Base-by-base conservation (phyloP, 2,113 vertebrate species). In the Seriola dumerili region DNA sequence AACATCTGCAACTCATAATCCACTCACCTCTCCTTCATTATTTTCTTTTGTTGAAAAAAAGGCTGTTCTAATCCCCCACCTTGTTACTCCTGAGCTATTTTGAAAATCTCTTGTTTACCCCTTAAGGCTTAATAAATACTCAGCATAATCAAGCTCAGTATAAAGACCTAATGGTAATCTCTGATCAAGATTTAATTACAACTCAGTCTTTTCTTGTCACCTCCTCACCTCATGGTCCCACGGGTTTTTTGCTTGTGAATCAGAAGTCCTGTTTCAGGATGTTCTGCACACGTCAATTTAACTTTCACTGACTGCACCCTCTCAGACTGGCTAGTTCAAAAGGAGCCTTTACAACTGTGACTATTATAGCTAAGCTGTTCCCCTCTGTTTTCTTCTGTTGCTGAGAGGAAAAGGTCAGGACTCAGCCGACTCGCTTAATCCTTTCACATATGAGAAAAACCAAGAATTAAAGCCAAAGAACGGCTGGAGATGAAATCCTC, bases 401-500 rank as follows among this genome's bases (percentile, higher is more conserved):
- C 12, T 62, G 46, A 21, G 48, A 44, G 67, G 19, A 54, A 79
- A 77, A 69, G 80, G 68, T 88, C 81, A 86, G 54, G 34, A 42
- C 80, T 77, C 42, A 58, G 81, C 65, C 55, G 16, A 52, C 46
- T 29, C 62, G 66, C 72, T 87, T 89, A 85, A 90, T 92, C 85
- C 69, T 74, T 73, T 76, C 68, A 78, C 50, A 79, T 67, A 70
- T 38, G 46, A 86, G 76, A 86, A 85, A 54, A 50, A 74, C 66
- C 25, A 46, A 78, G 76, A 89, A 85, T 72, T 54, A 83, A 78
- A 85, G 66, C 70, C 64, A 78, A 84, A 3, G 21, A 81, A 54
- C 17, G 25, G 42, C 61, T 52, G 34, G 34, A 77, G 54, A 68
- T 64, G 19, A 84, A 80, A 76, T 81, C 40, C 38, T 48, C 40